Evolutionary conservation across 2,888 invertebrate genomes (phyloP).

Genomic region (Linnaemya tessellans): DNA sequence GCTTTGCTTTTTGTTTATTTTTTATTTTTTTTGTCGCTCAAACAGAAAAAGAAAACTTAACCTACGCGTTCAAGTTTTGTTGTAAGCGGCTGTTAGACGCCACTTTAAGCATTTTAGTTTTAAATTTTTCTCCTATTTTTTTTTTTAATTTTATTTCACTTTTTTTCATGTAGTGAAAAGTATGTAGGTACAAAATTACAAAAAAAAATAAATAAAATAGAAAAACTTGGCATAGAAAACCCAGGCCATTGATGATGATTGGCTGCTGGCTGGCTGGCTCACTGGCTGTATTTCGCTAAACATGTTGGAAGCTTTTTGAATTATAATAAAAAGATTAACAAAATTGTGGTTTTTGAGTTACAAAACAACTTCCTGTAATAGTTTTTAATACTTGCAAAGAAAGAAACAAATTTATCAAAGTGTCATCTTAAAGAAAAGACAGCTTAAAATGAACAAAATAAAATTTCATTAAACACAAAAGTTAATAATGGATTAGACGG

Average conservation of each 20-base stretch:
- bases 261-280: constrained; percentile 28
- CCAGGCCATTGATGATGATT: constrained; percentile 61
- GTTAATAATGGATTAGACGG: constrained; percentile 17
- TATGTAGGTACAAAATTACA: constrained; percentile 34
- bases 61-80: constrained; percentile 61
- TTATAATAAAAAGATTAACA: background rate
- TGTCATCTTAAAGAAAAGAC: constrained; percentile 31
- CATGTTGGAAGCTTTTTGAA: constrained; percentile 35
- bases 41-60: constrained; percentile 62
- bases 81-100: constrained; percentile 72
- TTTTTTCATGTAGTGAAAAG: constrained; percentile 46
- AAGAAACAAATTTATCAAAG: constrained; percentile 45
- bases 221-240: constrained; percentile 47
- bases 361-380: constrained; percentile 62
- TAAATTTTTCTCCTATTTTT: constrained; percentile 8
- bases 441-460: background rate
- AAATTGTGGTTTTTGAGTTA: constrained; percentile 44
- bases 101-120: constrained; percentile 66
- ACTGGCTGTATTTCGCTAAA: constrained; percentile 42
- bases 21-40: background rate
- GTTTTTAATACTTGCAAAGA: constrained; percentile 13
- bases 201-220: constrained; percentile 9
- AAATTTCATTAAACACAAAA: background rate
- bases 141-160: constrained; percentile 15
- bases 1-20: constrained; percentile 41